Evolutionary conservation across 2,113 vertebrate genomes (phyloP).

Genomic region (Proteles cristata): DNA sequence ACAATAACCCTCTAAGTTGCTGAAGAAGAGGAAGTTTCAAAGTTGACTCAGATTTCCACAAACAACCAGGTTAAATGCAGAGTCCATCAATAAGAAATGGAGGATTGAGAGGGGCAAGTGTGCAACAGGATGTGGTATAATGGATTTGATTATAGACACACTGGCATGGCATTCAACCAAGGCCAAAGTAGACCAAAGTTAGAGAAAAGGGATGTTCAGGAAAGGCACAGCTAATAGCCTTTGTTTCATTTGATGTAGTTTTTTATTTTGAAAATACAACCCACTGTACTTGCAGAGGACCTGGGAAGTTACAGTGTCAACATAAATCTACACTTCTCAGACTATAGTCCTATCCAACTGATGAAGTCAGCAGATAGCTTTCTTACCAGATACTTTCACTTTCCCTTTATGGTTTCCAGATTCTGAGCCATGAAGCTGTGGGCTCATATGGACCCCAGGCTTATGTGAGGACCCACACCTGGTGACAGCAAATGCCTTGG

Average conservation of each 20-base stretch:
- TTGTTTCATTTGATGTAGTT: neutral
- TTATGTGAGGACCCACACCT: constrained; percentile 86
- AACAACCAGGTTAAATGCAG: neutral
- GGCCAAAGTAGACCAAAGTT: neutral
- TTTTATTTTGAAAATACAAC: constrained; percentile 18
- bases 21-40: neutral
- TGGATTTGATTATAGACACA: neutral
- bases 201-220: neutral
- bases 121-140: neutral
- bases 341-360: neutral
- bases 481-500: constrained; percentile 83
- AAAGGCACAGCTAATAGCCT: neutral
- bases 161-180: neutral
- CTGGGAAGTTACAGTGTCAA: neutral
- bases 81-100: neutral
- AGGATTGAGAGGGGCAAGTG: neutral
- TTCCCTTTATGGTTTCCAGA: constrained; percentile 88
- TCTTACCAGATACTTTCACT: constrained; percentile 86
- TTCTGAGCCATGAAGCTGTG: constrained; percentile 87
- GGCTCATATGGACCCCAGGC: constrained; percentile 88
- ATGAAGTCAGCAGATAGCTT: neutral
- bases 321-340: neutral
- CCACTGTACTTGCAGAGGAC: neutral
- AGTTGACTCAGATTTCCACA: neutral
- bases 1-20: neutral